Conservation (phyloP, 2,797 vertebrate genomes). For the Dendrocincla tyrannina region DNA sequence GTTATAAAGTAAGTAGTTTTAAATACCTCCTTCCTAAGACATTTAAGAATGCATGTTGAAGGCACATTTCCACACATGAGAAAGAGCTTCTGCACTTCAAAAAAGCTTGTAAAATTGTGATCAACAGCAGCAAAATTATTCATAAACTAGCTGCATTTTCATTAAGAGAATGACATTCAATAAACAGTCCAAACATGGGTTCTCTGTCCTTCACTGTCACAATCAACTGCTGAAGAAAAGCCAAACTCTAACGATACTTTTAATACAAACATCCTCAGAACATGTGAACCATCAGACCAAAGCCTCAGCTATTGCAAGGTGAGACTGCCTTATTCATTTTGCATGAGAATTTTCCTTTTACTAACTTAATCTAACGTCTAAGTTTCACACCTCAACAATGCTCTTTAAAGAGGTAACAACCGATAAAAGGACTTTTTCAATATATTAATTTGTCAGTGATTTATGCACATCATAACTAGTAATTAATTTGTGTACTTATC, state of each 20-base stretch:
- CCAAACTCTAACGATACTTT: neutral
- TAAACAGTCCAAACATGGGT: neutral
- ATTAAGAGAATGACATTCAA: neutral
- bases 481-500: neutral
- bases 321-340: neutral
- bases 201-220: neutral
- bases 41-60: neutral
- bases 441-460: neutral
- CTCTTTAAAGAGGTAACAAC: neutral
- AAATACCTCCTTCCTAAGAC: neutral
- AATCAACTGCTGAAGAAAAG: neutral
- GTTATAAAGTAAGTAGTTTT: neutral
- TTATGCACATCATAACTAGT: neutral
- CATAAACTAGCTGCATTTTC: neutral
- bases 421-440: neutral
- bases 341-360: neutral
- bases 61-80: neutral
- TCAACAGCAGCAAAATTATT: neutral
- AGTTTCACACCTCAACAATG: neutral
- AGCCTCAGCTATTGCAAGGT: neutral
- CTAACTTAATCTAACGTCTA: neutral
- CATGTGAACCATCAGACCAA: rapidly evolving
- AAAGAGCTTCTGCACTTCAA: neutral
- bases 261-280: neutral
- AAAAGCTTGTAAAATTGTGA: neutral